Evolutionary conservation across 2,888 invertebrate species (phyloP).

Genomic region (Dorcus parallelipipedus): DNA sequence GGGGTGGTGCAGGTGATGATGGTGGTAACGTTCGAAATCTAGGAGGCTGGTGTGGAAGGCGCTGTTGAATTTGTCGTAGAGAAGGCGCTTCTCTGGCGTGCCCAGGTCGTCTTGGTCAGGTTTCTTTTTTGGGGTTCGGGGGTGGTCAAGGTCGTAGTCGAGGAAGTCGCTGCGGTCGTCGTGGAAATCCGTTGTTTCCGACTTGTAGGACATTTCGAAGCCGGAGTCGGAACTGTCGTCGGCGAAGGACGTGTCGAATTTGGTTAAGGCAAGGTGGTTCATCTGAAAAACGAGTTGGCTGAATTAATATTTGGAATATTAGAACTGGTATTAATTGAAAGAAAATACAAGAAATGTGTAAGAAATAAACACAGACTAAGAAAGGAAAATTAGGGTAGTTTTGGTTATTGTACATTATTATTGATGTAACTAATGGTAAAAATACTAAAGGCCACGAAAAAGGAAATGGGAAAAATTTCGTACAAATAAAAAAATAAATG

Average conservation of each 20-base stretch:
- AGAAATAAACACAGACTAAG: too few relatives aligned
- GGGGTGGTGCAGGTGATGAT: slow-evolving; percentile 9
- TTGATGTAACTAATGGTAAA: too few relatives aligned
- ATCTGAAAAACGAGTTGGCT: slow-evolving; percentile 8
- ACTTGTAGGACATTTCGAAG: slow-evolving; percentile 69
- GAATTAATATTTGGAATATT: background rate
- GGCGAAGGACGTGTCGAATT: slow-evolving; percentile 29
- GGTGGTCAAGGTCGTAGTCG: slow-evolving; percentile 40
- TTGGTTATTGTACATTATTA: too few relatives aligned
- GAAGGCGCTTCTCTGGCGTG: slow-evolving; percentile 26
- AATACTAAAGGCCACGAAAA: too few relatives aligned
- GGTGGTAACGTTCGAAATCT: slow-evolving; percentile 18
- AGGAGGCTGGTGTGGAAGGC: slow-evolving; percentile 43
- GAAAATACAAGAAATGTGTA: too few relatives aligned
- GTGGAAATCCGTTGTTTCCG: slow-evolving; percentile 40
- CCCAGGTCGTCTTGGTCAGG: slow-evolving; percentile 20
- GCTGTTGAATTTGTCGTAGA: slow-evolving; percentile 45
- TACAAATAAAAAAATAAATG: too few relatives aligned
- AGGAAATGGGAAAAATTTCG: too few relatives aligned
- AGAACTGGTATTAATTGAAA: too few relatives aligned
- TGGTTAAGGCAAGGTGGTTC: slow-evolving; percentile 5
- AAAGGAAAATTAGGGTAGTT: too few relatives aligned
- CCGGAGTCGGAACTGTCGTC: slow-evolving; percentile 74
- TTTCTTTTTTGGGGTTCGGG: slow-evolving; percentile 25
- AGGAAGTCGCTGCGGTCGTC: slow-evolving; percentile 43